These are phyloP conservation scores for Mus caroli DNA, from an alignment of 2,797 vertebrate species.

Conservation along the genomic window DNA sequence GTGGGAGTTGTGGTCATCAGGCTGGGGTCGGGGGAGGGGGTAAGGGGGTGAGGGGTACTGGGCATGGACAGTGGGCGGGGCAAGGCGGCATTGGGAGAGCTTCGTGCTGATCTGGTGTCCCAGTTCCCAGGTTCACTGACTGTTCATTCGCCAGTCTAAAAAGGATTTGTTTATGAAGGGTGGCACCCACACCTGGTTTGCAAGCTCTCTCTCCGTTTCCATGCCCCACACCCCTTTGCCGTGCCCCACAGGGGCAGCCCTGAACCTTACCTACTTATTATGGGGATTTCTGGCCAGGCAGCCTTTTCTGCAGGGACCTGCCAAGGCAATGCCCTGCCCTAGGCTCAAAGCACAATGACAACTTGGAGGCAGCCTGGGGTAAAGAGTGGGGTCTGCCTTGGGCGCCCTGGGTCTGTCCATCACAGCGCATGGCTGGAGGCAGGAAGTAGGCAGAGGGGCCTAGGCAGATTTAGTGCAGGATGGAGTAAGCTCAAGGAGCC, in stretches of 20 bases:
- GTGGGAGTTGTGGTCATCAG: background rate
- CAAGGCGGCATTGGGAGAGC: background rate
- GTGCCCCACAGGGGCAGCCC: background rate
- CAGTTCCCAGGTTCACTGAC: background rate
- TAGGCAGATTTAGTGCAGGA: background rate
- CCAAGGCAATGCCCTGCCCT: background rate
- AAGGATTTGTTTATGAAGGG: background rate
- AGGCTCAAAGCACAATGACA: background rate
- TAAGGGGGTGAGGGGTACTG: fast-evolving
- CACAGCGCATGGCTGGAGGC: background rate
- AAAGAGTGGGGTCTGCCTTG: background rate
- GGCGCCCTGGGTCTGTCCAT: background rate
- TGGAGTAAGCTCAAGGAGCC: background rate
- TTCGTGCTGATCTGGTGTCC: background rate
- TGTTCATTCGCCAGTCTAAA: background rate
- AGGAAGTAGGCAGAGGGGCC: background rate
- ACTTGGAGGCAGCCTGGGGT: background rate
- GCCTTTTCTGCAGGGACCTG: slow-evolving; percentile 5
- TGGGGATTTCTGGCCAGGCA: slow-evolving; percentile 42
- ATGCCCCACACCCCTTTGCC: background rate
- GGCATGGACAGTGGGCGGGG: too few relatives aligned
- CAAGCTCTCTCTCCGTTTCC: background rate
- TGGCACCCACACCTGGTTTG: background rate
- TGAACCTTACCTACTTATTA: slow-evolving; percentile 26
- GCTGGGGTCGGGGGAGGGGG: too few relatives aligned